A percentile compares a stretch with the other conserved stretches of the same genome.
phyloP scores from a whole-genome alignment of 2,113 vertebrate genomes.

The Candoia aspera region DNA sequence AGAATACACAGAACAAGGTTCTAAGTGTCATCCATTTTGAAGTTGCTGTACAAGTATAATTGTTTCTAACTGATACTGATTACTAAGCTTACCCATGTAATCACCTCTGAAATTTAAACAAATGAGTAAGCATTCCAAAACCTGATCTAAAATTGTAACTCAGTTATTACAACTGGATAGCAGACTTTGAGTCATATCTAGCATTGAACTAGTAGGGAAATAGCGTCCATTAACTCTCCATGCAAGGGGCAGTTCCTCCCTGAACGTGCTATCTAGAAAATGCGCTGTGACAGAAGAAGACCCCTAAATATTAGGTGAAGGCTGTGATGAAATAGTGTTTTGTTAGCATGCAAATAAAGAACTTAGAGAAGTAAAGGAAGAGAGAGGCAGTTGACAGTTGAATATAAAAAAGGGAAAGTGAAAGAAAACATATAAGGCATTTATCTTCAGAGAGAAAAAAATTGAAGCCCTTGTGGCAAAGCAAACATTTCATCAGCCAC shows the following conservation, averaged over 20 bases:
- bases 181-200: background rate
- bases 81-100: background rate
- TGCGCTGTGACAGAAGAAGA: background rate
- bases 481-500: background rate
- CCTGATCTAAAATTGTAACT: background rate
- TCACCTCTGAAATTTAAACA: background rate
- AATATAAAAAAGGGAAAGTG: background rate
- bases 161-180: background rate
- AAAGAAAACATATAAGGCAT: background rate
- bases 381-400: background rate
- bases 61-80: background rate
- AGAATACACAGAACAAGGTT: background rate
- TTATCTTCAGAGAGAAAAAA: background rate
- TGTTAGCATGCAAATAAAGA: background rate
- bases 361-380: background rate
- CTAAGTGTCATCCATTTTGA: background rate
- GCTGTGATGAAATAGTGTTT: background rate
- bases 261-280: background rate
- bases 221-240: background rate
- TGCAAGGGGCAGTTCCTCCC: background rate
- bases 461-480: background rate
- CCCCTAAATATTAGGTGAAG: background rate
- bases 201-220: background rate
- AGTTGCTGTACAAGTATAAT: background rate
- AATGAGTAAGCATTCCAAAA: background rate